phyloP scores from a whole-genome alignment of 2,113 vertebrate species.

The Dinomys branickii region DNA sequence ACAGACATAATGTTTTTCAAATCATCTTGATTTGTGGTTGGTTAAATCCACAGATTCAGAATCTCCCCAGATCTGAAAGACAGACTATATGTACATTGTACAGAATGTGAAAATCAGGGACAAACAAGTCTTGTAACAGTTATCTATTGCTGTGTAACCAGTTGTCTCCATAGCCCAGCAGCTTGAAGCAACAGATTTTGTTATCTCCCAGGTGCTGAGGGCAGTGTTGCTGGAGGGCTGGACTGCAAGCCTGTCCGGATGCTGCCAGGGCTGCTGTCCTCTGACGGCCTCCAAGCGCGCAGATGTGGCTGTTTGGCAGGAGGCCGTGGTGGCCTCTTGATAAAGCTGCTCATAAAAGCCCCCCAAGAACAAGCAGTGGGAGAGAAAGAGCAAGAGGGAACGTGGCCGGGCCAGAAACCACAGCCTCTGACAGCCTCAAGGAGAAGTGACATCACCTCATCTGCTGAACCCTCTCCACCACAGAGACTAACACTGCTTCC shows the following conservation, averaged over 20 bases:
- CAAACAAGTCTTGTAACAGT: neutral
- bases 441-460: fast-evolving
- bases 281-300: neutral
- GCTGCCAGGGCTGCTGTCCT: neutral
- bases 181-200: neutral
- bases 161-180: neutral
- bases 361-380: neutral
- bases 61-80: neutral
- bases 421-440: neutral
- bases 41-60: neutral
- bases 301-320: neutral
- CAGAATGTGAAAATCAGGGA: neutral
- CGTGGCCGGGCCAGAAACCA: neutral
- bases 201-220: neutral
- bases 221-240: neutral
- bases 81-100: neutral
- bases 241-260: neutral
- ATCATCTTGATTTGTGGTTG: neutral
- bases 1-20: neutral
- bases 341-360: neutral
- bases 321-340: neutral
- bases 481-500: neutral
- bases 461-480: neutral
- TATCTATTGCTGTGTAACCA: neutral
- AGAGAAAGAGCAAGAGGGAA: neutral